These are phyloP conservation scores for Psophia crepitans DNA, from an alignment of 2,113 vertebrate species.

Conservation along the genomic window DNA sequence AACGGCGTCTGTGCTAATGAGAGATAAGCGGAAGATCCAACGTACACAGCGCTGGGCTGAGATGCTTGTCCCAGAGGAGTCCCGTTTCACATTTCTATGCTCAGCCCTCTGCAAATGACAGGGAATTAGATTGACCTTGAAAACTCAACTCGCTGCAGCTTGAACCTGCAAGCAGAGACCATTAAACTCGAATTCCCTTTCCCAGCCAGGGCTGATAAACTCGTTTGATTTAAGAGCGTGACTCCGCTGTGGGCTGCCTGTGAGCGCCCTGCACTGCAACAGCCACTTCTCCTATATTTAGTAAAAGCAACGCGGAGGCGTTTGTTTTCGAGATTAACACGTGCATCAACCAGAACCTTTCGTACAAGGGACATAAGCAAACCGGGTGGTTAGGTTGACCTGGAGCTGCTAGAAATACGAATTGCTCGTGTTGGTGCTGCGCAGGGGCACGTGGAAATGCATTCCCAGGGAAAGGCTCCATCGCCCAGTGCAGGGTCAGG, in stretches of 20 bases:
- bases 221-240: not conserved
- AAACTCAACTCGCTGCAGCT: not conserved
- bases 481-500: not conserved
- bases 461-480: not conserved
- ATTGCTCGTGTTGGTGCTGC: rapidly evolving
- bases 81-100: not conserved
- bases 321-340: not conserved
- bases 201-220: not conserved
- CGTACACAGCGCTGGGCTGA: not conserved
- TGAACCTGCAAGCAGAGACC: not conserved
- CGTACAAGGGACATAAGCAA: not conserved
- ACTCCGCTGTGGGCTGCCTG: not conserved
- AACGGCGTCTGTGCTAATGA: not conserved
- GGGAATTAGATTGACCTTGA: not conserved
- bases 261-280: not conserved
- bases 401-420: not conserved
- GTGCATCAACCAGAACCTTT: not conserved
- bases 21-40: not conserved
- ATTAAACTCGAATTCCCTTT: not conserved
- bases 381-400: not conserved
- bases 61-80: not conserved
- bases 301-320: not conserved
- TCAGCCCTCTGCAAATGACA: not conserved
- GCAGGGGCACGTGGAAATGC: rapidly evolving
- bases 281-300: not conserved